phyloP scores from a whole-genome alignment of 2,113 vertebrate species.

The Nothoprocta perdicaria region DNA sequence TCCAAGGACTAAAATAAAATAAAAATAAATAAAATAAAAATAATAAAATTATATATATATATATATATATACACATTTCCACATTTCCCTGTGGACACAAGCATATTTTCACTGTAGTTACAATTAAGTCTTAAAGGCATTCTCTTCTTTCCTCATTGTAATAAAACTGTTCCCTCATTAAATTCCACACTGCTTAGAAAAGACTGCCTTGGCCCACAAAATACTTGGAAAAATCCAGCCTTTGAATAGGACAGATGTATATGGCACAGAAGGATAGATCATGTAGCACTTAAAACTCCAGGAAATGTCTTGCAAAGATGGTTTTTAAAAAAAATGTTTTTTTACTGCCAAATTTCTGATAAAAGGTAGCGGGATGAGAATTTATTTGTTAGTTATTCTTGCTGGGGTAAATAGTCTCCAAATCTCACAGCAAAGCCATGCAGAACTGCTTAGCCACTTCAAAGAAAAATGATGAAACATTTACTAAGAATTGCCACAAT shows the following conservation, averaged over 20 bases:
- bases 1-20: not conserved
- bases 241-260: not conserved
- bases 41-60: no score
- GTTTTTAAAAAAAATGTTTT: not conserved
- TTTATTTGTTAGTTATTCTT: no score
- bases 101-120: not conserved
- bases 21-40: no score
- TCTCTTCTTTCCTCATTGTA: not conserved
- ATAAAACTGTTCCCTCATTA: not conserved
- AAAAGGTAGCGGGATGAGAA: not conserved
- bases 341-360: not conserved
- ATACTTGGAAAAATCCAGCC: not conserved
- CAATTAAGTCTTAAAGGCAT: not conserved
- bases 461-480: not conserved
- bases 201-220: not conserved
- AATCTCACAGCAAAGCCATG: not conserved
- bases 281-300: not conserved
- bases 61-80: no score
- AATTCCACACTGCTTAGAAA: not conserved
- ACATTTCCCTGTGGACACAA: no score
- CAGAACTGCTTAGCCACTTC: not conserved
- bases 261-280: not conserved
- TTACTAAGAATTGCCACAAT: not conserved
- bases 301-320: not conserved
- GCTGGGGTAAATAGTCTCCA: not conserved